Evolutionary conservation across 2,113 vertebrate genomes (phyloP), one percentile per base, ranked within the genome.

Genomic region (Hyaena hyaena): DNA sequence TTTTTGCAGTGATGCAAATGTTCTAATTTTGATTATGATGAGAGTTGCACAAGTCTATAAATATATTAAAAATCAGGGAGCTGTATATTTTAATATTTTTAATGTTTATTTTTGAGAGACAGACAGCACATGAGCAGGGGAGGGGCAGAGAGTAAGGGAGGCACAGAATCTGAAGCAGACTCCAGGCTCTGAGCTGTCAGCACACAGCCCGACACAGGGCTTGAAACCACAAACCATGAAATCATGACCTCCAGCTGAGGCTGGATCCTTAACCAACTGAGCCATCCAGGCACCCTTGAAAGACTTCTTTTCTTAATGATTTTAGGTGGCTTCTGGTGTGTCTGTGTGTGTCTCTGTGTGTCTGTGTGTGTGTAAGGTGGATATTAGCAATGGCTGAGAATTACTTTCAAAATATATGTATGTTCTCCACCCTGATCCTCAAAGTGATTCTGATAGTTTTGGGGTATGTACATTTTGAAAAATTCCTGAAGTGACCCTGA

Each of bases 401-500:
- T 93, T 69, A 79, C 58, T 87, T 93, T 86, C 73, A 79, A 87
- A 87, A 93, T 79, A 87, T 2, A 33, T n/a, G 43, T 58, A 55
- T 61, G 31, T 33, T 85, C 9, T 71, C 55, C 12, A 63, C 31
- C 8, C 3, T 53, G 26, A 73, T 82, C 33, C 45, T 94, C 55
- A 89, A 82, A 89, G 2, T 0, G 33, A 74, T 53, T 48, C 77
- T 73, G 68, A 74, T 74, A 53, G 68, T 43, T 94, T 94, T 48
- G 2, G 1, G 55, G 8, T n/a, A 53, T 33, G n/a, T 50, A 89
- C 10, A 19, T 50, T 82, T 81, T 65, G 19, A 53, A 63, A 89
- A 53, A 65, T 11, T 63, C 8, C 53, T 21, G 53, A 50, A 50
- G 33, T 74, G 69, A 82, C 17, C 76, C 39, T 74, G 66, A 39